Conservation (phyloP, 1,140 invertebrate species). For the Brachionus calyciflorus region DNA sequence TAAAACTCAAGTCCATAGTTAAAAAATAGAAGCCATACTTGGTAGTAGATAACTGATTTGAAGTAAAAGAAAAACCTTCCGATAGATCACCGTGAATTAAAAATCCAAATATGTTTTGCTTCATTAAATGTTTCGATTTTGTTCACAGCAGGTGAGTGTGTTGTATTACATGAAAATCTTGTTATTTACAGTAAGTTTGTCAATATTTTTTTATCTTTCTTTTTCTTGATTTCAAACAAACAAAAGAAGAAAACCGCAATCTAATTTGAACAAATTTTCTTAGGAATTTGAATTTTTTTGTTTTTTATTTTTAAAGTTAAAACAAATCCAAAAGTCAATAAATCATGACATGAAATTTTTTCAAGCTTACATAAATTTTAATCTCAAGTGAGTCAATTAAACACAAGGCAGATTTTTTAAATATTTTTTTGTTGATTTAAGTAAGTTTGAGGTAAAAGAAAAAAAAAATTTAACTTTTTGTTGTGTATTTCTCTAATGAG, state of each 20-base stretch:
- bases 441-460: no score
- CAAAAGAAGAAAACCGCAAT: no score
- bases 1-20: no score
- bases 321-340: constrained; percentile 27
- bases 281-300: constrained; percentile 16
- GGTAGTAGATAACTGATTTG: no score
- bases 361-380: background rate
- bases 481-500: constrained; percentile 34
- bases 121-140: no score
- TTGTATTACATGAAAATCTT: background rate
- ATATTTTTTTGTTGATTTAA: constrained; percentile 14
- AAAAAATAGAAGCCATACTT: no score
- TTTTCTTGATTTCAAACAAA: no score
- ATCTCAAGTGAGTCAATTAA: constrained; percentile 10
- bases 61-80: no score
- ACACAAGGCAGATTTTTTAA: constrained; percentile 4
- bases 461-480: background rate
- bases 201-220: background rate
- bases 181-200: constrained; percentile 10
- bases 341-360: constrained; percentile 20
- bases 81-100: no score
- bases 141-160: background rate
- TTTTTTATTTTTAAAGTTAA: no score
- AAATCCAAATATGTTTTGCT: no score
- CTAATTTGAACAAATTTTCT: background rate